phyloP scores from a whole-genome alignment of 2,888 invertebrate genomes.

The Drosophila multiciliata region DNA sequence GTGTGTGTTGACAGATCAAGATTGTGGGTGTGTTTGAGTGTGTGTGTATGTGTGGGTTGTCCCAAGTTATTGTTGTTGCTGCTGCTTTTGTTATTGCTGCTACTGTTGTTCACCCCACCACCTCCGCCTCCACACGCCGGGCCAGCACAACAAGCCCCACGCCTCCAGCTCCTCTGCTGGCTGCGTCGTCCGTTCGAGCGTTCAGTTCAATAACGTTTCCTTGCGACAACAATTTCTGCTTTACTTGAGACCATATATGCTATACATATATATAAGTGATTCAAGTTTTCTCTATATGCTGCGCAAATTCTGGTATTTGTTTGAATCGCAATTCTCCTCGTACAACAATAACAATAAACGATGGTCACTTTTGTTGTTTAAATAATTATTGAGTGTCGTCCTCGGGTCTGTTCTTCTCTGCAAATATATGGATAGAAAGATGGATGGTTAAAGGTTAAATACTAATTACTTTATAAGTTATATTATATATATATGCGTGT shows the following conservation, averaged over 20 bases:
- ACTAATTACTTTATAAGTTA: conserved; percentile 21
- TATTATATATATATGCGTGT: background rate
- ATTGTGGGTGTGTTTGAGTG: conserved; percentile 30
- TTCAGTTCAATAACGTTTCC: conserved; percentile 73
- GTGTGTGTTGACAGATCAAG: conserved; percentile 40
- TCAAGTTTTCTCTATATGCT: conserved; percentile 15
- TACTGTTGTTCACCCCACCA: conserved; percentile 41
- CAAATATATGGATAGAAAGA: conserved; percentile 36
- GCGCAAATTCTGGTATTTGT: conserved; percentile 50
- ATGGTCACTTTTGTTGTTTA: conserved; percentile 42
- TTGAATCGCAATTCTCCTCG: conserved; percentile 69
- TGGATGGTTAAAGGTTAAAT: conserved; percentile 22
- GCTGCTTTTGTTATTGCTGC: conserved; percentile 26
- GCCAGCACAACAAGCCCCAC: conserved; percentile 64
- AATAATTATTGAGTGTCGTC: conserved; percentile 38
- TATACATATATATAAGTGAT: conserved; percentile 21
- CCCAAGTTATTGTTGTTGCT: conserved; percentile 27
- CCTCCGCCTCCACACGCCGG: conserved; percentile 43
- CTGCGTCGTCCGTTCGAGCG: conserved; percentile 62
- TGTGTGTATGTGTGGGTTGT: conserved; percentile 29
- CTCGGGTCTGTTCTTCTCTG: conserved; percentile 45
- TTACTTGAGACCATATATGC: conserved; percentile 15
- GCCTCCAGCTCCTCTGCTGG: conserved; percentile 18
- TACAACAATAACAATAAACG: conserved; percentile 2
- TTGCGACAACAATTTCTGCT: conserved; percentile 33